phyloP scores from a whole-genome alignment of 2,797 vertebrate species.

The Rhynchonycteris naso region DNA sequence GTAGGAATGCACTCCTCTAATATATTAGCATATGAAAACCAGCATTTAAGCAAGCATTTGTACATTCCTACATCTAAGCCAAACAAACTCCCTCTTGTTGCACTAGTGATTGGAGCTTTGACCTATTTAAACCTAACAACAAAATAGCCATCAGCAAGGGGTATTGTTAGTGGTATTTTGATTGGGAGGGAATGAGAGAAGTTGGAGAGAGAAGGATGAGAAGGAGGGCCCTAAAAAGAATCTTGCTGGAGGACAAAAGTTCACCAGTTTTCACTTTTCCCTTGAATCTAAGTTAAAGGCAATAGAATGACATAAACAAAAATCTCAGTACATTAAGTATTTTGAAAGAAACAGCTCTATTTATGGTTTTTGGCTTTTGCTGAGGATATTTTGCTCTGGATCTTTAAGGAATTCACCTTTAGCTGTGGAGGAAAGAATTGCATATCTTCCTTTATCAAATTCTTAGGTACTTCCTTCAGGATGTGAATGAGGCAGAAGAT shows the following conservation, averaged over 20 bases:
- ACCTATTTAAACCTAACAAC: constrained; percentile 47
- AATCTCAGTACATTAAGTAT: background rate
- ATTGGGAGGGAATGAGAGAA: constrained; percentile 37
- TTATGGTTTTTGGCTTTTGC: constrained; percentile 24
- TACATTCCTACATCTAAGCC: constrained; percentile 9
- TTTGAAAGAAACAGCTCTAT: background rate
- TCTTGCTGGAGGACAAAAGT: constrained; percentile 51
- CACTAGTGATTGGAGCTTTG: constrained; percentile 2
- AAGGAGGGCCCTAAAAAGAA: background rate
- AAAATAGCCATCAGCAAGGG: constrained; percentile 31
- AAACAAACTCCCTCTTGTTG: constrained; percentile 56
- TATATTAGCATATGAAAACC: constrained; percentile 8
- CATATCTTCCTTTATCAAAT: background rate
- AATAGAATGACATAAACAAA: constrained; percentile 38
- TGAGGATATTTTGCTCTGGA: background rate
- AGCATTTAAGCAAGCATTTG: background rate
- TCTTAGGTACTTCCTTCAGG: constrained; percentile 7
- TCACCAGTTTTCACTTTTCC: constrained; percentile 50
- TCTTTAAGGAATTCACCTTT: constrained; percentile 18
- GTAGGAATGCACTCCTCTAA: background rate
- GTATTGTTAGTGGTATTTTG: constrained; percentile 21
- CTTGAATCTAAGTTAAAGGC: constrained; percentile 55
- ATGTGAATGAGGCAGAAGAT: background rate
- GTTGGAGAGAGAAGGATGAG: background rate
- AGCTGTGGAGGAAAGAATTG: background rate